These are phyloP conservation scores for Chrysocyon brachyurus DNA, from an alignment of 2,797 vertebrate genomes.

Conservation along the genomic window DNA sequence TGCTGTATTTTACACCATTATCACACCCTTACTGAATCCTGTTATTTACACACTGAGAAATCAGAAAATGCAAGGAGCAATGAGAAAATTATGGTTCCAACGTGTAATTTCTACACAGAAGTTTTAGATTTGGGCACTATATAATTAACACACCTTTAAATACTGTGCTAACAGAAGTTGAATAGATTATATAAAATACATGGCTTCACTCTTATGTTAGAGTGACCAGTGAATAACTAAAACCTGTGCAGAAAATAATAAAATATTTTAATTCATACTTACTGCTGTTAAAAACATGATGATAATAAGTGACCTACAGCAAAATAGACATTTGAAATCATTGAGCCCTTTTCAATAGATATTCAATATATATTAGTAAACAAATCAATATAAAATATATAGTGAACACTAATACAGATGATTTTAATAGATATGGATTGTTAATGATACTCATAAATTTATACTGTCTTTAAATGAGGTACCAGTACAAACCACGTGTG, in stretches of 20 bases:
- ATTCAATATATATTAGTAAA: not conserved
- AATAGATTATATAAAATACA: not conserved
- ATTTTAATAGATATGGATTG: not conserved
- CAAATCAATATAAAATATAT: not conserved
- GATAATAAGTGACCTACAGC: not conserved
- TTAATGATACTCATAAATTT: not conserved
- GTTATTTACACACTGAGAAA: slow-evolving; percentile 79
- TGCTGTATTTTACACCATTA: slow-evolving; percentile 76
- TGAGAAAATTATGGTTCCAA: slow-evolving; percentile 48
- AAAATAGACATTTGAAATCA: not conserved
- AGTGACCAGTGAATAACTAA: not conserved
- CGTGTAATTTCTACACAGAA: not conserved
- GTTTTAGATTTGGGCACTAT: not conserved
- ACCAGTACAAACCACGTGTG: not conserved
- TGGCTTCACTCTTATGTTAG: not conserved
- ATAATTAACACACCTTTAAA: not conserved
- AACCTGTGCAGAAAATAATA: not conserved
- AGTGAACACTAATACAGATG: not conserved
- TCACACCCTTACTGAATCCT: slow-evolving; percentile 78
- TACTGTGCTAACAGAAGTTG: not conserved
- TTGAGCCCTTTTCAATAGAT: not conserved
- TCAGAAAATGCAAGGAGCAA: slow-evolving; percentile 60
- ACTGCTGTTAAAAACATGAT: not conserved
- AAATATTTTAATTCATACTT: not conserved
- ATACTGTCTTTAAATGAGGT: not conserved